Evolutionary conservation across 2,797 vertebrate genomes (phyloP).

Genomic region (Smutsia temminckii): DNA sequence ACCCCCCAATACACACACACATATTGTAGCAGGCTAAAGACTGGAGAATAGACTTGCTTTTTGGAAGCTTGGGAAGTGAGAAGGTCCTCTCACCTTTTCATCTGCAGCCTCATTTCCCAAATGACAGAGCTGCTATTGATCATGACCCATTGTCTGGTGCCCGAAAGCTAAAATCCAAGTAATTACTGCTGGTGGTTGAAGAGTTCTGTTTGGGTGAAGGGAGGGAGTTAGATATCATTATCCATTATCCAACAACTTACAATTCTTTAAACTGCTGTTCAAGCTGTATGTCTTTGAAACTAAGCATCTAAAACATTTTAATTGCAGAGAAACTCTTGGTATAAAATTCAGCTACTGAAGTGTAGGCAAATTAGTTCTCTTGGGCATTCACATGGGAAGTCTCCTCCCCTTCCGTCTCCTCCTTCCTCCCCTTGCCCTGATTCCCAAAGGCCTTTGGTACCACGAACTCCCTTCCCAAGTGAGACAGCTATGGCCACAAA

Average conservation of each 20-base stretch:
- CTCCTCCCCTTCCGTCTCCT: neutral
- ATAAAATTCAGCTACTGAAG: neutral
- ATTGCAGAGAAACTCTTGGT: constrained; percentile 11
- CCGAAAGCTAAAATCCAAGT: constrained; percentile 25
- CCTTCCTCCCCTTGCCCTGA: rapidly evolving
- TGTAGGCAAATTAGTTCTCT: constrained; percentile 63
- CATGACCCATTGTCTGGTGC: neutral
- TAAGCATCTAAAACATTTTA: constrained; percentile 49
- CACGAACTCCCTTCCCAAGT: neutral
- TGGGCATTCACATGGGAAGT: neutral
- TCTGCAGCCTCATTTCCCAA: constrained; percentile 21
- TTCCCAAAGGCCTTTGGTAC: neutral
- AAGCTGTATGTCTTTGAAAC: constrained; percentile 37
- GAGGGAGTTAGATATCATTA: neutral
- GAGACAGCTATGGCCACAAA: neutral
- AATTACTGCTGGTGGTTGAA: constrained; percentile 21
- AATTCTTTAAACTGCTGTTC: constrained; percentile 4
- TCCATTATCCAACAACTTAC: neutral
- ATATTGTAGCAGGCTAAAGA: neutral
- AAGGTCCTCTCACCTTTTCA: constrained; percentile 41
- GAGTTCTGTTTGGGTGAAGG: neutral
- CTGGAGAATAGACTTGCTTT: neutral
- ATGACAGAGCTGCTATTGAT: constrained; percentile 36
- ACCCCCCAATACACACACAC: neutral
- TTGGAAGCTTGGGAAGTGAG: neutral